Evolutionary conservation across 2,888 invertebrate species (phyloP), one percentile per base, ranked within the genome.

Genomic region (Drosophila formosana): DNA sequence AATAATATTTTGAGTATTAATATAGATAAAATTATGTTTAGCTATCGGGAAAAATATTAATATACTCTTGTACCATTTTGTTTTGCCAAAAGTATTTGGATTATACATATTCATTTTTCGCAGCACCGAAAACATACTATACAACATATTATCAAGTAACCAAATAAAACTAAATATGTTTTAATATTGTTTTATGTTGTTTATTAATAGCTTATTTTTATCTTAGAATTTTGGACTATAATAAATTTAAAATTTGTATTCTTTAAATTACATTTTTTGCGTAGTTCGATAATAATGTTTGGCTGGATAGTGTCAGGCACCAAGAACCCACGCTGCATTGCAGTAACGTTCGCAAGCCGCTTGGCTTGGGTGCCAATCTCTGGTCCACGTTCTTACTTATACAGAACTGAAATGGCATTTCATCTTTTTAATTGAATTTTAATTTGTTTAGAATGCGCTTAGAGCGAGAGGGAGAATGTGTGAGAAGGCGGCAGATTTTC

Each of bases 371-470:
- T 49, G 62, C 18, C 46, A 47, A 28, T 50, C 52, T 63, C 26
- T 64, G 55, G 67, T 63, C 63, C 63, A 39, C 72, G 66, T 67
- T 18, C 53, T 41, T 53, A 53, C 30, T 43, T 30, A 67, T 75
- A 81, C 74, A 82, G 82, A 72, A 61, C 61, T 85, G 82, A 90
- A 90, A 86, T 89, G 90, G 72, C 89, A 90, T 90, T 90, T 90
- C 91, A 90, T 91, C 89, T 89, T 91, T 90, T 90, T 90, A 90
- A 90, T 90, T 90, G 90, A 90, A 90, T 90, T 90, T 89, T 90
- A 90, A 90, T 90, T 90, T 90, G 90, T 89, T 90, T 88, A 87
- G 90, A 89, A 88, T 85, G 88, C 90, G 89, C 85, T 89, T 88
- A 74, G 50, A 50, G 41, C 32, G 25, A 8, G 11, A 25, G 6